These are phyloP conservation scores for Edolisoma coerulescens DNA, from an alignment of 2,113 vertebrate genomes.

Conservation along the genomic window DNA sequence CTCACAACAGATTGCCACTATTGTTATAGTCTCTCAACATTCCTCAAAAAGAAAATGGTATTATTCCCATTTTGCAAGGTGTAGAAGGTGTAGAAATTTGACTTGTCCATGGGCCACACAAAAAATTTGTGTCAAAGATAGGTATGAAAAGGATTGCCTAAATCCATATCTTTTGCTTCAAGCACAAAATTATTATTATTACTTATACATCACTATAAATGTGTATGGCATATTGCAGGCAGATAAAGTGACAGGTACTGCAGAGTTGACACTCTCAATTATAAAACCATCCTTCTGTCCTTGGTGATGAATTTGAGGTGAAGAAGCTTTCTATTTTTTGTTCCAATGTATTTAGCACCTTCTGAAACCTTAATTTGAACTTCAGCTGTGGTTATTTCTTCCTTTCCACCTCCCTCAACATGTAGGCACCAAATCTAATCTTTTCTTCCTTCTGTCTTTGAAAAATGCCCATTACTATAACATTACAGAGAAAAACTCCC, in stretches of 20 bases:
- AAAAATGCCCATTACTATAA: slow-evolving; percentile 41
- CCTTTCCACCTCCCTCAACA: not conserved
- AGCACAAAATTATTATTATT: slow-evolving; percentile 60
- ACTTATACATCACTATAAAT: slow-evolving; percentile 51
- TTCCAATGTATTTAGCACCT: slow-evolving; percentile 1
- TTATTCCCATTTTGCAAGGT: not conserved
- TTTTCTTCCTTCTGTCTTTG: slow-evolving; percentile 9
- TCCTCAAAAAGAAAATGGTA: not conserved
- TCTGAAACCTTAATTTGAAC: slow-evolving; percentile 51
- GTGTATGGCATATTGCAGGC: slow-evolving; percentile 27
- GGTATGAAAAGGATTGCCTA: not conserved
- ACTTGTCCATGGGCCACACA: not conserved
- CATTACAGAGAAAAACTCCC: slow-evolving; percentile 1
- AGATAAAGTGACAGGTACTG: slow-evolving; percentile 53
- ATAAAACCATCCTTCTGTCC: slow-evolving; percentile 23
- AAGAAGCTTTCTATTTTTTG: slow-evolving; percentile 37
- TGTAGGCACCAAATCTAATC: slow-evolving; percentile 9
- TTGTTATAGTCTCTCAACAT: not conserved
- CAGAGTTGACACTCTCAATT: slow-evolving; percentile 33
- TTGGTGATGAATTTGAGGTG: slow-evolving; percentile 47
- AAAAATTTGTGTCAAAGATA: not conserved
- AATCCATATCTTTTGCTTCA: slow-evolving; percentile 5
- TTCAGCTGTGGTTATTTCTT: slow-evolving; percentile 25
- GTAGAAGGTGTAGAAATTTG: not conserved
- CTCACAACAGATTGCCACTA: not conserved